Percentiles rank a stretch among this genome's conserved stretches.
Conservation (phyloP, 1,140 invertebrate genomes). For the Drosophila ambigua region DNA sequence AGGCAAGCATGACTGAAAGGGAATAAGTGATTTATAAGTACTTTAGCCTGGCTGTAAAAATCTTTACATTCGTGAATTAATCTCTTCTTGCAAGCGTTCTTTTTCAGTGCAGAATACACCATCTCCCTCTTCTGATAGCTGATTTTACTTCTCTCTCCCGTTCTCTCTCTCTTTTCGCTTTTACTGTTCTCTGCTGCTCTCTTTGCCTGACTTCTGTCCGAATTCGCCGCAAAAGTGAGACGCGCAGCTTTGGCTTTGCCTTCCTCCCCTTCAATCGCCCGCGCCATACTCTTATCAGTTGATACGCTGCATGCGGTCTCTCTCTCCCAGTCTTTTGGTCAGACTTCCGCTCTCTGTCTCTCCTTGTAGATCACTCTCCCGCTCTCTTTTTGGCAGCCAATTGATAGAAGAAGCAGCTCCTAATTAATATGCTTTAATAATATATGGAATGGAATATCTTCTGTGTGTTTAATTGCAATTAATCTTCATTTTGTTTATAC, state of each 20-base stretch:
- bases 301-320: slow-evolving; percentile 29
- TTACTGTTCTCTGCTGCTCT: not conserved
- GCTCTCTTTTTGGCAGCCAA: slow-evolving; percentile 13
- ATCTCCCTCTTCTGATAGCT: not conserved
- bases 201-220: slow-evolving; percentile 4
- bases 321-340: not conserved
- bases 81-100: too few relatives aligned
- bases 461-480: slow-evolving; percentile 29
- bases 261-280: slow-evolving; percentile 6
- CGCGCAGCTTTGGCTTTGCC: slow-evolving; percentile 50
- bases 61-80: too few relatives aligned
- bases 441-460: slow-evolving; percentile 9
- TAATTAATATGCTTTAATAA: slow-evolving; percentile 56
- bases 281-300: slow-evolving; percentile 37
- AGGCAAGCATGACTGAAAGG: too few relatives aligned
- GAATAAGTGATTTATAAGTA: too few relatives aligned
- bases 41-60: too few relatives aligned
- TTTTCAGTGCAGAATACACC: too few relatives aligned
- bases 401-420: slow-evolving; percentile 20
- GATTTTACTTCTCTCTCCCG: slow-evolving; percentile 12
- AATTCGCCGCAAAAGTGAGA: slow-evolving; percentile 71
- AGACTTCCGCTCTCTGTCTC: not conserved
- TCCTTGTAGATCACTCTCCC: slow-evolving; percentile 4
- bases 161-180: not conserved
- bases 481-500: slow-evolving; percentile 50